A percentile compares a stretch with the other conserved stretches of the same genome.
Evolutionary conservation across 2,113 vertebrate genomes (phyloP).

Genomic region (Phylloscopus trochiloides): DNA sequence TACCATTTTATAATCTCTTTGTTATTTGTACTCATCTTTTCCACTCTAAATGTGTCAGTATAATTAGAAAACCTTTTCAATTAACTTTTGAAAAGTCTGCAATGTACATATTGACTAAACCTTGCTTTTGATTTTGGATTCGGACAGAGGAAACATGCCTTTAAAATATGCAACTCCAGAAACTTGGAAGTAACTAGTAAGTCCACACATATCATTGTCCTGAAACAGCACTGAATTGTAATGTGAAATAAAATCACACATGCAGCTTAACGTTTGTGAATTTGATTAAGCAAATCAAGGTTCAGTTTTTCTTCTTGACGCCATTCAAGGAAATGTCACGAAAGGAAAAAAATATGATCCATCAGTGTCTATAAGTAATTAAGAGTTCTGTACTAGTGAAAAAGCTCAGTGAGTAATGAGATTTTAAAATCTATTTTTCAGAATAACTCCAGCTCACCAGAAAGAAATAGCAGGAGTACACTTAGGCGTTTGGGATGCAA

Average conservation of each 20-base stretch:
- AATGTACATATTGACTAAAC: neutral
- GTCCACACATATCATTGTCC: neutral
- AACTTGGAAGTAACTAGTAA: neutral
- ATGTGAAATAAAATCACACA: neutral
- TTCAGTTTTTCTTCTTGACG: neutral
- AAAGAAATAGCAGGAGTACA: neutral
- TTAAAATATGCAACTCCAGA: neutral
- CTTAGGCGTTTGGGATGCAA: neutral
- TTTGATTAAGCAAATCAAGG: neutral
- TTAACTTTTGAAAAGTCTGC: neutral
- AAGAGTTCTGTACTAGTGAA: neutral
- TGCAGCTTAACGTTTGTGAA: neutral
- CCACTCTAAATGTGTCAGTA: neutral
- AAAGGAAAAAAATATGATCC: neutral
- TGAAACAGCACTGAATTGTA: neutral
- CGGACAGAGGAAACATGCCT: accelerated
- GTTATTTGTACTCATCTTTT: neutral
- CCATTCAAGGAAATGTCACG: neutral
- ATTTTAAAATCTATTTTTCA: neutral
- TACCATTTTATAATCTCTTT: neutral
- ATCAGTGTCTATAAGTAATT: neutral
- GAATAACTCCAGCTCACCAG: neutral
- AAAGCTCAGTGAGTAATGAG: neutral
- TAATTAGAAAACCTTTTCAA: neutral
- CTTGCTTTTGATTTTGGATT: neutral